Base-by-base conservation (phyloP, 2,797 vertebrate species). In the Microchirus variegatus region DNA sequence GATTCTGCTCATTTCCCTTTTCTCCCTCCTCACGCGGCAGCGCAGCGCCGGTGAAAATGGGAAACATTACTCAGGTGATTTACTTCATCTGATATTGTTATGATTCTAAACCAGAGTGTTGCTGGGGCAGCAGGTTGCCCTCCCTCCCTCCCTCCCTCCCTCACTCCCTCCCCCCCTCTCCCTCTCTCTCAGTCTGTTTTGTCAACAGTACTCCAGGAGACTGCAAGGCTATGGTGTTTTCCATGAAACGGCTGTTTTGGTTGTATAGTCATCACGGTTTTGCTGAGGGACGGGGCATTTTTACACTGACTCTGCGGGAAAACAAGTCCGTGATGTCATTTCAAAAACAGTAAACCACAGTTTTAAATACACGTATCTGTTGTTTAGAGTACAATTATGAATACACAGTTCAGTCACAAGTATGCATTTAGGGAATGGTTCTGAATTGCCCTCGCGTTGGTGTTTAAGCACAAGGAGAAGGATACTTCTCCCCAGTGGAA, bases 401-500 rank as follows among this genome's bases (percentile, higher is more conserved):
- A 22, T 53, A 9, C n/a, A 59, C 22, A 59, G 40, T 3, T 45
- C 26, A 35, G 11, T 35, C 13, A n/a, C 41, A 13, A 14, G 18
- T 50, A 54, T 64, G 53, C 59, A 52, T 55, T 67, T 19, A 55
- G 59, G 64, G 73, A 78, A 57, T 53, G 38, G 26, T 50, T 58
- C 46, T 49, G 42, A 13, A 67, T 75, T 77, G 53, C 60, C 80
- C 80, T 67, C 67, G 42, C 72, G 49, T 59, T 56, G 69, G 76
- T 75, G 77, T 78, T 59, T 74, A 44, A 65, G 72, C 63, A 70
- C 67, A 70, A 83, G 70, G 70, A 78, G 64, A 78, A 54, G 71
- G 51, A 77, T 73, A 78, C 63, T 55, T 82, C 63, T 75, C 77
- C 77, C 71, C 70, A 22, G 59, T 66, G 67, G 71, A 80, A 82